Evolutionary conservation across 2,797 vertebrate genomes (phyloP), one percentile per base, ranked within the genome.

Genomic region (Craterocephalus amniculus): DNA sequence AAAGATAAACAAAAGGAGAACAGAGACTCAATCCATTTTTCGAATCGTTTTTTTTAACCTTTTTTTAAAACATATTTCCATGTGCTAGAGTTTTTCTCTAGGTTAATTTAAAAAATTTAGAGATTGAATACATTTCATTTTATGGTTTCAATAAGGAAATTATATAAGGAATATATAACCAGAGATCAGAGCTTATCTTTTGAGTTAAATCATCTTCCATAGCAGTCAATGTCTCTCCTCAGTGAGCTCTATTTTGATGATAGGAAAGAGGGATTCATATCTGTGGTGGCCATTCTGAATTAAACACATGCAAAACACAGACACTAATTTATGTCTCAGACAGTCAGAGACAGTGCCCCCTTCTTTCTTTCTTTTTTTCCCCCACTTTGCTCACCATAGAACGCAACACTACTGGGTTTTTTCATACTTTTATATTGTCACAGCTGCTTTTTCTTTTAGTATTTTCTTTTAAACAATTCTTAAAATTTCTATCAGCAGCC

Each of bases 251-350:
- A 52, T 58, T 87, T 78, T 86, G 76, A 89, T 77, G 66, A 63
- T 55, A 74, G 49, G 54, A 16, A 61, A 64, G 73, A 72, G 49
- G 63, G 59, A 83, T 77, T 76, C 84, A 68, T 61, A 68, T 86
- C 74, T 84, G 66, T 72, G 72, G 83, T 58, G 70, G 55, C 54
- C 63, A 81, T 86, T 86, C 82, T 88, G 74, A 83, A 76, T 49
- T 32, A 49, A 79, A 83, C n/a, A 84, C 67, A 73, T 81, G 82
- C 80, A 84, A 73, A 78, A 72, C n/a, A 76, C 85, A 84, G 76
- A 82, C 75, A 70, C 45, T 77, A 74, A 83, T 68, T 86, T 66
- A 74, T 84, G 71, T 84, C 61, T 45, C 51, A 73, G 70, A 61
- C 20, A 81, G 51, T 45, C 61, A 66, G 52, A 59, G 65, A 74